Conservation (phyloP, 2,888 invertebrate genomes). For the Gnatocerus cornutus region DNA sequence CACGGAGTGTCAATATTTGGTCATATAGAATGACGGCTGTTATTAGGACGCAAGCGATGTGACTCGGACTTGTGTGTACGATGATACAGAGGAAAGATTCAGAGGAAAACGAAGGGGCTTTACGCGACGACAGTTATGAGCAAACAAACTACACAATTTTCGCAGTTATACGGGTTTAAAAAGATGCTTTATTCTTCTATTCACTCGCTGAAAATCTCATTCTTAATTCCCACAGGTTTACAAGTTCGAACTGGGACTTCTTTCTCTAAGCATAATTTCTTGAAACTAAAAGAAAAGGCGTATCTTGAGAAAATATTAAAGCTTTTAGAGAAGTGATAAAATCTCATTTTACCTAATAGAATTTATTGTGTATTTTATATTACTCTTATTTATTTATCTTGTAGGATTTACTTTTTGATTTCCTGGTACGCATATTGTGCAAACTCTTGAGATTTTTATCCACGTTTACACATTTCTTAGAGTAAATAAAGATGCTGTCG, state of each 20-base stretch:
- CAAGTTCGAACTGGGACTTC: too few species aligned
- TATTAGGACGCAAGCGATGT: constrained; percentile 64
- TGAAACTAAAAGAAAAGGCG: too few species aligned
- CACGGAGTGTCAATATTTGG: constrained; percentile 70
- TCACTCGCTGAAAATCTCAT: too few species aligned
- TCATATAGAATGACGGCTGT: constrained; percentile 68
- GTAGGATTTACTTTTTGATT: too few species aligned
- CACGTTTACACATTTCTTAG: background rate
- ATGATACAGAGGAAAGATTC: background rate
- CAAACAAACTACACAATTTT: constrained; percentile 2
- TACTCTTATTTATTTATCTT: too few species aligned
- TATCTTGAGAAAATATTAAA: too few species aligned
- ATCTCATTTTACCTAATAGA: too few species aligned
- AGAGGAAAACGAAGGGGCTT: background rate
- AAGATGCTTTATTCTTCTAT: background rate
- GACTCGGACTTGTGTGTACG: constrained; percentile 50
- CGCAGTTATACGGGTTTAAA: background rate
- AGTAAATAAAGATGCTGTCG: background rate
- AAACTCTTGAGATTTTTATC: constrained; percentile 1
- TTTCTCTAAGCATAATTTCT: too few species aligned
- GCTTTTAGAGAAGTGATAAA: too few species aligned
- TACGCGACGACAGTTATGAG: background rate
- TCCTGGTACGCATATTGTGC: background rate
- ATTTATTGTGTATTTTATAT: too few species aligned
- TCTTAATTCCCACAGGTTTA: too few species aligned